Evolutionary conservation across 2,888 invertebrate genomes (phyloP).

Genomic region (Automeris io): DNA sequence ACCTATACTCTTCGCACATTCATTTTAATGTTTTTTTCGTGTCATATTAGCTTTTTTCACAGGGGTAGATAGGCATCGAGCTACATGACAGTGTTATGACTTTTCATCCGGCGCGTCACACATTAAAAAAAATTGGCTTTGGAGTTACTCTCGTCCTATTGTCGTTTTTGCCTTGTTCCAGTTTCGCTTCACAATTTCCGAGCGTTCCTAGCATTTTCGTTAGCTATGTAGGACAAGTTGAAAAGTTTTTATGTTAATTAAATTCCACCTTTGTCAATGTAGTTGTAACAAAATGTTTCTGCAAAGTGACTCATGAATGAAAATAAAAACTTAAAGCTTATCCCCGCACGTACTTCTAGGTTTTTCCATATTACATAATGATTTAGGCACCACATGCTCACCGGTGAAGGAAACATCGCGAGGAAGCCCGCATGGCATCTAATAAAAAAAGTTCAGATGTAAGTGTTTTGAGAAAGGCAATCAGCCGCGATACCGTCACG

Average conservation of each 20-base stretch:
- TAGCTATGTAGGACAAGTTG: conserved; percentile 27
- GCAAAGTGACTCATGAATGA: not conserved
- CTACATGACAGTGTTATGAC: conserved; percentile 46
- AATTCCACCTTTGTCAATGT: too few species aligned
- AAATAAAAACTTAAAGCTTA: too few species aligned
- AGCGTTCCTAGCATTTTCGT: conserved; percentile 21
- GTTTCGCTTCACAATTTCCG: conserved; percentile 34
- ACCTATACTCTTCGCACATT: conserved; percentile 26
- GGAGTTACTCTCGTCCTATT: conserved; percentile 38
- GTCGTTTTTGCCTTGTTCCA: conserved; percentile 44
- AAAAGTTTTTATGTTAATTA: conserved; percentile 42
- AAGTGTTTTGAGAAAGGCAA: too few species aligned
- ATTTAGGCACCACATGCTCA: too few species aligned
- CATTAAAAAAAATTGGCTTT: conserved; percentile 55
- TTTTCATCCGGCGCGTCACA: conserved; percentile 45
- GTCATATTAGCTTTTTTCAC: conserved; percentile 46
- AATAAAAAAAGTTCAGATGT: too few species aligned
- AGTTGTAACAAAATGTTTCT: too few species aligned
- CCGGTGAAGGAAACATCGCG: too few species aligned
- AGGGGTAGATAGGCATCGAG: conserved; percentile 48
- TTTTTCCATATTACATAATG: too few species aligned
- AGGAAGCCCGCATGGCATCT: too few species aligned
- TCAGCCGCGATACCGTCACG: too few species aligned
- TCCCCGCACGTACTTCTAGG: too few species aligned
- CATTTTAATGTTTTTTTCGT: conserved; percentile 50